Percentiles rank a stretch among this genome's conserved stretches.
phyloP scores from a whole-genome alignment of 2,888 invertebrate genomes.

The Cataglyphis cursor region DNA sequence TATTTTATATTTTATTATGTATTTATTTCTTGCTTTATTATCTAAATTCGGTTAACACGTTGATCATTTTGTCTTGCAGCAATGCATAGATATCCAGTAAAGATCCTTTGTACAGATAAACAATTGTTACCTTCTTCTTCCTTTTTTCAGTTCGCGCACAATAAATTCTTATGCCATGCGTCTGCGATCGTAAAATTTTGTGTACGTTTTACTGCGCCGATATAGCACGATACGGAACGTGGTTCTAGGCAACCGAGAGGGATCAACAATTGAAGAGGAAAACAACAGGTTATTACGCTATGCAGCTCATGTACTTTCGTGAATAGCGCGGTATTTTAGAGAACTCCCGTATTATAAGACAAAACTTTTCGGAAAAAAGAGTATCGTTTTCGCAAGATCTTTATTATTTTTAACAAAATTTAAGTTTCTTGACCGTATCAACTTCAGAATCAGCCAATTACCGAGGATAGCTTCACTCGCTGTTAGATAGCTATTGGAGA shows the following conservation, averaged over 20 bases:
- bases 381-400: background rate
- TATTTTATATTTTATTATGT: background rate
- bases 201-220: constrained; percentile 52
- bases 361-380: background rate
- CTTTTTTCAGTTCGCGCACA: background rate
- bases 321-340: background rate
- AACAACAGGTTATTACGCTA: constrained; percentile 56
- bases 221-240: constrained; percentile 62
- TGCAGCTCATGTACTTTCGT: constrained; percentile 33
- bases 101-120: background rate
- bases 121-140: background rate
- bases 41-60: constrained; percentile 2
- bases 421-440: background rate
- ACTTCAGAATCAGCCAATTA: background rate
- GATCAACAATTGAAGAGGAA: constrained; percentile 57
- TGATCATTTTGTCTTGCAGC: background rate
- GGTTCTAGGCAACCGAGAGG: constrained; percentile 52
- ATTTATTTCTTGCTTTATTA: background rate
- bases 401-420: constrained; percentile 10
- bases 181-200: constrained; percentile 49
- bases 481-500: background rate
- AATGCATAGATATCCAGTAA: background rate
- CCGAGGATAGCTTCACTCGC: background rate
- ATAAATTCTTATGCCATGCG: constrained; percentile 43
- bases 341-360: background rate